Percentiles rank a stretch among this genome's conserved stretches.
Evolutionary conservation across 2,797 vertebrate genomes (phyloP).

Genomic region (Phyllotis vaccarum): DNA sequence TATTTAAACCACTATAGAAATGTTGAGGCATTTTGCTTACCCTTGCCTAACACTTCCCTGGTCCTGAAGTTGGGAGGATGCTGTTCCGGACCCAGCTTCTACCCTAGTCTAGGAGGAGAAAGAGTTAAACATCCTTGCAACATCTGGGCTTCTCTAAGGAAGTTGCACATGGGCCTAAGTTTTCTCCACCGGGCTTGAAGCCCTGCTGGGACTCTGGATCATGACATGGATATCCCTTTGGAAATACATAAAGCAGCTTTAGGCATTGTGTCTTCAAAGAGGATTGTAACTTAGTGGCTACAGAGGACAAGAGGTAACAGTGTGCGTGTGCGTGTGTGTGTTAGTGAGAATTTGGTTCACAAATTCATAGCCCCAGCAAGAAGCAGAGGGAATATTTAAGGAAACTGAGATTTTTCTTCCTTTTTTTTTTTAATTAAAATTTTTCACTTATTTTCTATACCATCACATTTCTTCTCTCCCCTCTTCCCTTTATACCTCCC

Average conservation of each 20-base stretch:
- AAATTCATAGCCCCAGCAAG: not conserved
- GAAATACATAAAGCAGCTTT: not conserved
- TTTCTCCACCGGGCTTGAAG: not conserved
- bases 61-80: not conserved
- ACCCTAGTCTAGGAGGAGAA: not conserved
- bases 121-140: not conserved
- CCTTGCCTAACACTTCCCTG: not conserved
- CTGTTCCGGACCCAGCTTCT: not conserved
- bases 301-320: not conserved
- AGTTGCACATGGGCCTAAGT: fast-evolving
- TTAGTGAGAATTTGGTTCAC: not conserved
- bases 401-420: not conserved
- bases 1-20: not conserved
- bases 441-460: too few relatives aligned
- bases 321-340: not conserved
- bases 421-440: too few relatives aligned
- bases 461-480: too few relatives aligned
- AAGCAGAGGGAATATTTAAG: not conserved
- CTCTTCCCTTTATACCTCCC: too few relatives aligned
- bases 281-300: not conserved
- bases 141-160: not conserved
- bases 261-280: not conserved
- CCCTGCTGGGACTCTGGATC: too few relatives aligned
- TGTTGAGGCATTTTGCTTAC: not conserved
- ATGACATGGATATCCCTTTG: not conserved